Conservation (phyloP, 2,888 invertebrate species). For the Lapara coniferarum region DNA sequence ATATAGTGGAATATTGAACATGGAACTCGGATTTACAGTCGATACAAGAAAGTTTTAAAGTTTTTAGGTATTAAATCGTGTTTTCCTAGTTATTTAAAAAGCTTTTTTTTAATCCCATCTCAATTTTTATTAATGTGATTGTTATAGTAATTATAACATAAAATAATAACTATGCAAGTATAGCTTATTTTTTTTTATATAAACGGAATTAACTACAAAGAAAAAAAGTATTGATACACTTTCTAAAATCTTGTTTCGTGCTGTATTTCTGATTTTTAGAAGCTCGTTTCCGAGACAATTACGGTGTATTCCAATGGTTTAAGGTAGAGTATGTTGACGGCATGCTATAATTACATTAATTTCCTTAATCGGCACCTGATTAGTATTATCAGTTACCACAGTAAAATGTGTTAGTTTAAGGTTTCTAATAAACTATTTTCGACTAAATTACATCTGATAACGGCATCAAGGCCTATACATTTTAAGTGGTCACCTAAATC, state of each 20-base stretch:
- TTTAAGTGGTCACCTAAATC: not conserved
- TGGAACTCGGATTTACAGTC: not conserved
- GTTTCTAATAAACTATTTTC: not conserved
- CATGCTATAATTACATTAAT: not conserved
- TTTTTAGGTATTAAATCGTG: not conserved
- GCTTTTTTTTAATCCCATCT: no score
- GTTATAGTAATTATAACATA: no score
- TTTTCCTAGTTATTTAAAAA: no score
- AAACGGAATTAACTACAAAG: no score
- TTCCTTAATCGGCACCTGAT: slow-evolving; percentile 12
- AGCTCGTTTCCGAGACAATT: slow-evolving; percentile 15
- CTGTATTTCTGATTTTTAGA: not conserved
- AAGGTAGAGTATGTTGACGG: slow-evolving; percentile 4
- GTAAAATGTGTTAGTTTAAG: slow-evolving; percentile 1
- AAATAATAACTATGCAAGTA: no score
- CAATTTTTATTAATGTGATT: no score
- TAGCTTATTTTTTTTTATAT: no score
- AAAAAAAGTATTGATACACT: no score
- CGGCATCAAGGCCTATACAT: not conserved
- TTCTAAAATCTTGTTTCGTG: not conserved
- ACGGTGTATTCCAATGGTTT: slow-evolving; percentile 8
- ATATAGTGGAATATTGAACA: not conserved
- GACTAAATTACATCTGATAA: not conserved
- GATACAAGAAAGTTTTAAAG: not conserved
- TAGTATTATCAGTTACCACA: slow-evolving; percentile 21